Base-by-base conservation (phyloP, 2,113 vertebrate species). In the Dicrurus megarhynchus region DNA sequence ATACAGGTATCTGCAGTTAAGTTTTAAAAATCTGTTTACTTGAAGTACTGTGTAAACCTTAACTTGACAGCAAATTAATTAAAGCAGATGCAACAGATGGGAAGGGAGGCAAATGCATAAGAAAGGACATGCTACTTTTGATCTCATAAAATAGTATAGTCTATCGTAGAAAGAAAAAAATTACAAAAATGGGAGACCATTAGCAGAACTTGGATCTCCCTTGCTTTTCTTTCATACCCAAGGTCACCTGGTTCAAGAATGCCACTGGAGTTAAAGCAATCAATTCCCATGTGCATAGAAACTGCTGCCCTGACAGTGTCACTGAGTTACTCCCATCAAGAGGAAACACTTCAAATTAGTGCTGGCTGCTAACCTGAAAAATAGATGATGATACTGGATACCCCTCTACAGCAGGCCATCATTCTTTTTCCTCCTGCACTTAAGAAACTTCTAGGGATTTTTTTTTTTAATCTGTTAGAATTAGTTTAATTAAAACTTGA, bases 211-310 rank as follows among this genome's bases (percentile, higher is more conserved):
- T n/a, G 5, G 9, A 49, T 76, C 67, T 90, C 41, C 39, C 70
- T 77, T 56, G 44, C 22, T 65, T 76, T 71, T 49, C 33, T 56
- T 68, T 78, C 33, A 61, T 19, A 55, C 16, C n/a, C 90, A 96
- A 87, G 92, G 87, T 96, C 84, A 88, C 49, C 90, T 74, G 61
- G 84, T 52, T 96, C 80, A 84, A 90, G 41, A 91, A 87, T 74
- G 61, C 89, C 82, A 95, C 2, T 6, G 11, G 89, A 96, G 50
- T 63, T 87, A 87, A 69, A 97, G 92, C 77, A 89, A 88, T 59
- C 75, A 83, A 33, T 80, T 90, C 61, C 78, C 65, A 92, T 1
- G 1, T 23, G 75, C 49, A 46, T 1, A 11, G 89, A 52, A 86
- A 93, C 68, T 88, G 32, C 55, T 94, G 76, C 88, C 65, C 64